Conservation (phyloP, 2,888 invertebrate species). For the Epistrophe eligans region DNA sequence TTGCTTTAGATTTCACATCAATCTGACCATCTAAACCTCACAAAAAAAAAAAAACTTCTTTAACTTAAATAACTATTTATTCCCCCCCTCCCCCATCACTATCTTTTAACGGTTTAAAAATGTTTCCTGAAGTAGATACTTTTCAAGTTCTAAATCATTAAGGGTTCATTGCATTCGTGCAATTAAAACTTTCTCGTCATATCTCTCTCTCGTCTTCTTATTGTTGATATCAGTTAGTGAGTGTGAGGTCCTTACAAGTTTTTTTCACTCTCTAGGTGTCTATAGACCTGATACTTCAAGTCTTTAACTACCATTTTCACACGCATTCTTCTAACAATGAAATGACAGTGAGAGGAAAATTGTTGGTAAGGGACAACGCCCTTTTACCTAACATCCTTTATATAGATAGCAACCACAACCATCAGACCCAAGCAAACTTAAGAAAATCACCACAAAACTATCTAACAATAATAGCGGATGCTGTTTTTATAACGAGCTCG, state of each 20-base stretch:
- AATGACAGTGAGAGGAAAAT: slow-evolving; percentile 6
- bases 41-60: background rate
- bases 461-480: slow-evolving; percentile 26
- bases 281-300: background rate
- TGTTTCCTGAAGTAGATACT: background rate
- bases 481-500: slow-evolving; percentile 1
- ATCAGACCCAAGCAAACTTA: slow-evolving; percentile 5
- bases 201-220: background rate
- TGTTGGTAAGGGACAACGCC: slow-evolving; percentile 28
- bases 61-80: slow-evolving; percentile 16
- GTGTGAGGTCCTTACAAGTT: slow-evolving; percentile 3
- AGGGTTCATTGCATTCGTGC: slow-evolving; percentile 33
- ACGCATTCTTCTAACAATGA: slow-evolving; percentile 16
- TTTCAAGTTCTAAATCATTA: slow-evolving; percentile 21
- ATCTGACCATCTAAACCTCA: too few species aligned
- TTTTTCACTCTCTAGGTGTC: background rate
- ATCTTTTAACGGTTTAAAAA: background rate
- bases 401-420: background rate
- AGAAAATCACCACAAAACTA: slow-evolving; percentile 13
- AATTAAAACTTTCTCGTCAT: slow-evolving; percentile 26
- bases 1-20: background rate
- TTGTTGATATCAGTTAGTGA: background rate
- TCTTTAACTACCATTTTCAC: slow-evolving; percentile 22
- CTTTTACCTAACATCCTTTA: background rate
- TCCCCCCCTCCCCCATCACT: slow-evolving; percentile 7